Conservation (phyloP, 2,797 vertebrate species). For the Hapalemur alaotrensis region DNA sequence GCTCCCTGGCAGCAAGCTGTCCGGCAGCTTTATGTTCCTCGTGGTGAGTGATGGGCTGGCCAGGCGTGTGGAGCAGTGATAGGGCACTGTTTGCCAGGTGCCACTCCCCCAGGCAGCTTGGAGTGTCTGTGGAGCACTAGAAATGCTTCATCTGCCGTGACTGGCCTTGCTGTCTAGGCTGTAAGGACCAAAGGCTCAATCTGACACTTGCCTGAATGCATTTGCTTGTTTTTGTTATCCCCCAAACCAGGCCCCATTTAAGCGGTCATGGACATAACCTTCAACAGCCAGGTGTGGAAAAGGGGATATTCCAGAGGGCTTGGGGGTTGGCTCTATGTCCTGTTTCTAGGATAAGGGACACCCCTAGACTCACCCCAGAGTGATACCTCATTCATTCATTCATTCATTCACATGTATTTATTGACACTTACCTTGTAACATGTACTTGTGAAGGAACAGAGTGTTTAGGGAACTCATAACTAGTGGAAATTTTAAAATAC, state of each 20-base stretch:
- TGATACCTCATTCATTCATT: background rate
- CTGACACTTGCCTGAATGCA: background rate
- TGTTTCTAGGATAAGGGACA: background rate
- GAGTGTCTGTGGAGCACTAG: background rate
- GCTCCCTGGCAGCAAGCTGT: constrained; percentile 60
- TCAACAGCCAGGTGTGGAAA: background rate
- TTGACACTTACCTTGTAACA: background rate
- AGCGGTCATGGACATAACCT: background rate
- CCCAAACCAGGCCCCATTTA: background rate
- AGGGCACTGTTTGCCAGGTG: constrained; percentile 36
- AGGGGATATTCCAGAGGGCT: background rate
- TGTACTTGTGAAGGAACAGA: background rate
- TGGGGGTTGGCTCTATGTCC: background rate
- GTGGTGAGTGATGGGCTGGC: constrained; percentile 35
- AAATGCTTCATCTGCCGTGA: background rate
- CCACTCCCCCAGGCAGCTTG: background rate
- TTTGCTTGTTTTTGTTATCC: background rate
- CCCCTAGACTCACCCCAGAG: background rate
- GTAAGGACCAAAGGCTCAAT: background rate
- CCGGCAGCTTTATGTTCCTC: constrained; percentile 31
- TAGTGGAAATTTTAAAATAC: background rate
- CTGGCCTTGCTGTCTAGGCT: background rate
- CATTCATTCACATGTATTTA: background rate
- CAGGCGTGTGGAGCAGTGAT: background rate
- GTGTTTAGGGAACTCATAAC: background rate